Evolutionary conservation across 2,113 vertebrate genomes (phyloP).

Genomic region (Psittacus erithacus): DNA sequence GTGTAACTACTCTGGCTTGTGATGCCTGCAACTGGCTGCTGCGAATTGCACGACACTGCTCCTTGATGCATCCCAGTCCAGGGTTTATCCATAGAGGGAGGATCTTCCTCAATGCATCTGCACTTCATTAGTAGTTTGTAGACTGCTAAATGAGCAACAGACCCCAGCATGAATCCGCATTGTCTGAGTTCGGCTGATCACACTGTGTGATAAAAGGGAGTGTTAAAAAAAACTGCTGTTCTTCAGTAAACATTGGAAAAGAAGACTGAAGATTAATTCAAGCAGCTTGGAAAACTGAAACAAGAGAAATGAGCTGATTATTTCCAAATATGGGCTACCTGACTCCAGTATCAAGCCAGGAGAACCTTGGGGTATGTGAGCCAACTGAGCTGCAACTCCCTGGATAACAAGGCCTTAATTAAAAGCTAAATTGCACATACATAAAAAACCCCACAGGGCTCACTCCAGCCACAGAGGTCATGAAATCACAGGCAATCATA

Average conservation of each 20-base stretch:
- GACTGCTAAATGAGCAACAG: constrained; percentile 66
- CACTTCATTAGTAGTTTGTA: constrained; percentile 44
- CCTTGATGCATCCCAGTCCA: fast-evolving
- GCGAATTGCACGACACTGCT: fast-evolving
- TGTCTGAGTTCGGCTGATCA: constrained; percentile 60
- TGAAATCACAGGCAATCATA: constrained; percentile 58
- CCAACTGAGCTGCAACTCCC: constrained; percentile 42
- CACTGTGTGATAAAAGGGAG: constrained; percentile 54
- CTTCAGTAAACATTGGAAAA: constrained; percentile 68
- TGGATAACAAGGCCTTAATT: constrained; percentile 59
- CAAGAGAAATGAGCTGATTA: constrained; percentile 22
- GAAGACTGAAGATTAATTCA: constrained; percentile 65
- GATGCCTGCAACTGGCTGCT: neutral
- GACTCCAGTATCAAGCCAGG: constrained; percentile 9
- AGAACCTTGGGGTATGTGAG: constrained; percentile 1
- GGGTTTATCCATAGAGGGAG: neutral
- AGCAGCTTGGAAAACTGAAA: constrained; percentile 61
- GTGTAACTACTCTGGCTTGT: fast-evolving
- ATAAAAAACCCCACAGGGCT: constrained; percentile 29
- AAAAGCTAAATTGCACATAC: constrained; percentile 58
- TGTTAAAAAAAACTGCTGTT: constrained; percentile 63
- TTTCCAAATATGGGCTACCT: constrained; percentile 66
- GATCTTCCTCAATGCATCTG: constrained; percentile 32
- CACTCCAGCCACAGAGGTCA: constrained; percentile 54
- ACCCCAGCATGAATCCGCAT: constrained; percentile 35